Conservation (phyloP, 2,888 invertebrate species). For the Clepsis dumicolana region DNA sequence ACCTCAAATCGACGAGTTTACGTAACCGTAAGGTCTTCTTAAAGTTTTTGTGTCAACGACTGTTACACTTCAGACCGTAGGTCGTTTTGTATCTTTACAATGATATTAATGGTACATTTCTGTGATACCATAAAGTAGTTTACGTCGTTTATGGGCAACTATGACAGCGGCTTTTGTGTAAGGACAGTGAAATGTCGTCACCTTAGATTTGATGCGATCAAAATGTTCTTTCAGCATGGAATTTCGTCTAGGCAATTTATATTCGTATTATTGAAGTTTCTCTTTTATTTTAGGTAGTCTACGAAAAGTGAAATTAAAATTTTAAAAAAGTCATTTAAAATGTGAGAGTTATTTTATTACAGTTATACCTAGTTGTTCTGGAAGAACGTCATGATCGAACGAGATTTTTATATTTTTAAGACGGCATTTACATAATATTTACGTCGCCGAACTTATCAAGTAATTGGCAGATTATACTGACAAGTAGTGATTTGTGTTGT, state of each 20-base stretch:
- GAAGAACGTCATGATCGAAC: too few species aligned
- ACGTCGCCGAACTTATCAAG: too few species aligned
- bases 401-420: too few species aligned
- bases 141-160: conserved; percentile 20
- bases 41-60: conserved; percentile 40
- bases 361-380: too few species aligned
- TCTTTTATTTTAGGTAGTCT: too few species aligned
- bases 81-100: conserved; percentile 35
- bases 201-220: neutral
- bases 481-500: too few species aligned
- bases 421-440: too few species aligned
- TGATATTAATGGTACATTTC: conserved; percentile 23
- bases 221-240: neutral
- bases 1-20: conserved; percentile 32
- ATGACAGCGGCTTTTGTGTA: conserved; percentile 20
- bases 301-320: too few species aligned
- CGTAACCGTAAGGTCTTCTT: conserved; percentile 41
- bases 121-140: conserved; percentile 18
- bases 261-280: too few species aligned
- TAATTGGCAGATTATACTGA: too few species aligned
- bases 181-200: neutral
- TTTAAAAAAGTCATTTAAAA: too few species aligned
- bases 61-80: conserved; percentile 29
- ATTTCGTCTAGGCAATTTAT: neutral
- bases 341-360: too few species aligned